Evolutionary conservation across 2,797 vertebrate species (phyloP), one percentile per base, ranked within the genome.

Genomic region (Ficedula albicollis): DNA sequence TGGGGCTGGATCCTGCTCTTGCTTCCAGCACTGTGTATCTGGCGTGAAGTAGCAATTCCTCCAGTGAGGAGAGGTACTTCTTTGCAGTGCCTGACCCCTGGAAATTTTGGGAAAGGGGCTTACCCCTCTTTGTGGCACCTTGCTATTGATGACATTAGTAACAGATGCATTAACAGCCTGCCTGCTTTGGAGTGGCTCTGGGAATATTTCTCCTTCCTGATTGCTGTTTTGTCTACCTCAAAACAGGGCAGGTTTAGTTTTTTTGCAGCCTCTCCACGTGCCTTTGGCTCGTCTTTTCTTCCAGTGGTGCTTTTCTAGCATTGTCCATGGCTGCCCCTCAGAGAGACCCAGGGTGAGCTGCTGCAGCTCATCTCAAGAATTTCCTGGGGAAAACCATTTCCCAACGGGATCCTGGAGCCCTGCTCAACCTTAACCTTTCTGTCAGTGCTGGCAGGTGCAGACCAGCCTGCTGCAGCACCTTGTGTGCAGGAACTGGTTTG

Each of bases 371-470:
- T 59, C 52, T 41, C 30, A 49, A 17, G 27, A 16, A 39, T 66
- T 69, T 90, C 30, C n/a, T 22, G 43, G 14, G 48, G 15, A 64
- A 88, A 81, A 43, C 3, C 5, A 15, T 34, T 86, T 87, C 39
- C 30, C 52, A 43, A 0, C 0, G 3, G 75, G 21, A 56, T 43
- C 43, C 9, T 0, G 0, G 15, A 83, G 60, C 29, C n/a, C 52
- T 25, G 19, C 21, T 70, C 48, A 80, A 29, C 36, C 29, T 63
- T 51, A 63, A 30, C 25, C 39, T 41, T 84, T 69, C 55, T 60
- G n/a, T 79, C 25, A 29, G 9, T 1, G 6, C 9, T 80, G 26
- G 29, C 56, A 73, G 46, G n/a, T 46, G 9, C 38, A 3, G 38
- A 49, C 10, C n/a, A 76, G 32, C 16, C 54, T 83, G 32, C 41